Conservation (phyloP, 2,888 invertebrate species). For the Agrypnus murinus region DNA sequence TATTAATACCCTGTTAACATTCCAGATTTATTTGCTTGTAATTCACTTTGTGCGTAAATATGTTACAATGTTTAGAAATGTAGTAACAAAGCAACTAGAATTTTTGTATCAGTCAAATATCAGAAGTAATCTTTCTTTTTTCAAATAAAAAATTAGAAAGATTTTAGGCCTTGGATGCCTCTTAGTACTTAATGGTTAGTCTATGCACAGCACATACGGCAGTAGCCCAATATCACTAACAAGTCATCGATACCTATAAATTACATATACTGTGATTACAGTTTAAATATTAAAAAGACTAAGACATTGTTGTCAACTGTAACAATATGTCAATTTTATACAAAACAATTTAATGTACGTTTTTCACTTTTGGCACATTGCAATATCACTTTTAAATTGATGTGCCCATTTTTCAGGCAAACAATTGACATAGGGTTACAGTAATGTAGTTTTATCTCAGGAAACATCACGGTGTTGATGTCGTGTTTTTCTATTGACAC, state of each 20-base stretch:
- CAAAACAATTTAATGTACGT: conserved; percentile 27
- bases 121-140: conserved; percentile 22
- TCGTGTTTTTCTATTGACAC: conserved; percentile 73
- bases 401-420: conserved; percentile 34
- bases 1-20: conserved; percentile 49
- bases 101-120: conserved; percentile 41
- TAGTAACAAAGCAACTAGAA: conserved; percentile 44
- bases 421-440: conserved; percentile 62
- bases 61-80: conserved; percentile 47
- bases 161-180: conserved; percentile 47
- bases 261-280: conserved; percentile 36
- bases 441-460: conserved; percentile 74
- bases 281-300: conserved; percentile 19
- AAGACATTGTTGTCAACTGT: conserved; percentile 40
- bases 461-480: conserved; percentile 70
- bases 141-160: conserved; percentile 41
- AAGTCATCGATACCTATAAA: conserved; percentile 44
- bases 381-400: conserved; percentile 41
- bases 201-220: conserved; percentile 58
- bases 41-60: conserved; percentile 50
- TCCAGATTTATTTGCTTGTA: conserved; percentile 47
- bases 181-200: conserved; percentile 44
- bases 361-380: conserved; percentile 51
- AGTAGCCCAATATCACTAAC: conserved; percentile 57
- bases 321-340: conserved; percentile 43